Conservation (phyloP, 1,140 invertebrate genomes). For the Camponotus vicinus region DNA sequence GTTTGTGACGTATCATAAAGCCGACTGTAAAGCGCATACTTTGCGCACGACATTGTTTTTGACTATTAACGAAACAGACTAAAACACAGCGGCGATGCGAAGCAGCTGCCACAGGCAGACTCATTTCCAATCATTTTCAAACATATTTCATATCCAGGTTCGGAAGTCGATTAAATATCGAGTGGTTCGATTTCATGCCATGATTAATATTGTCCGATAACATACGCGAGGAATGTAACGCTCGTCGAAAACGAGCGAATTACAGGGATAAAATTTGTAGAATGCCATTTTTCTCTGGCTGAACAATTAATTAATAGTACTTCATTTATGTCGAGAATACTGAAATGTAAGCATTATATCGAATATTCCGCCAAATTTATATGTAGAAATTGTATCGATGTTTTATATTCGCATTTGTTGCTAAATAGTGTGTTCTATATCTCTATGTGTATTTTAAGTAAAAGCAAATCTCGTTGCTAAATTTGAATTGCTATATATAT, state of each 20-base stretch:
- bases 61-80: slow-evolving; percentile 52
- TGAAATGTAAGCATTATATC: slow-evolving; percentile 48
- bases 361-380: slow-evolving; percentile 52
- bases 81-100: slow-evolving; percentile 56
- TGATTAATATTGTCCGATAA: slow-evolving; percentile 61
- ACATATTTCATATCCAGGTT: slow-evolving; percentile 57
- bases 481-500: not conserved
- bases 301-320: slow-evolving; percentile 65
- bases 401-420: slow-evolving; percentile 11
- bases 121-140: slow-evolving; percentile 73
- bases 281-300: slow-evolving; percentile 61
- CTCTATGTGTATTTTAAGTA: slow-evolving; percentile 25
- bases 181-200: slow-evolving; percentile 55
- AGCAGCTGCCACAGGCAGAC: slow-evolving; percentile 67
- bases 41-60: slow-evolving; percentile 60
- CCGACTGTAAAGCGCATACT: slow-evolving; percentile 53
- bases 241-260: slow-evolving; percentile 52
- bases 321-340: slow-evolving; percentile 49
- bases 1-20: slow-evolving; percentile 56
- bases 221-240: slow-evolving; percentile 48
- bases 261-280: slow-evolving; percentile 61
- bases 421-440: not conserved
- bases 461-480: not conserved
- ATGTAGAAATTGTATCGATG: slow-evolving; percentile 13
- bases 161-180: slow-evolving; percentile 70